Conservation (phyloP, 2,113 vertebrate genomes). For the Stictonetta naevosa region DNA sequence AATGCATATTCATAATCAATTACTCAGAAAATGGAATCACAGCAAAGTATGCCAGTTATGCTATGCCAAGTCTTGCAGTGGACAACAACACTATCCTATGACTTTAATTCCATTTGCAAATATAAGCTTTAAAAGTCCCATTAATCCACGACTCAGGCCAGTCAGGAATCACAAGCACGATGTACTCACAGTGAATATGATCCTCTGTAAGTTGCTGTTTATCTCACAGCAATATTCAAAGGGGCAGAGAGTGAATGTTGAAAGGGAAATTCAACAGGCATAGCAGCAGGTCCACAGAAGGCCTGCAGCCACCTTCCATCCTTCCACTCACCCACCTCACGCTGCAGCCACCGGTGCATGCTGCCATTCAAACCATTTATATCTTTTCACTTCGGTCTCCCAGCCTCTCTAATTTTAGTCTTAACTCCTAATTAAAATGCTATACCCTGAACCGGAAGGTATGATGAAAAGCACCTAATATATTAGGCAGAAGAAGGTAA, state of each 20-base stretch:
- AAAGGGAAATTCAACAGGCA: background rate
- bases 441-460: background rate
- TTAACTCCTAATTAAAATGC: background rate
- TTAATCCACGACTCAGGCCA: background rate
- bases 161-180: background rate
- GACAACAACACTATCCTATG: background rate
- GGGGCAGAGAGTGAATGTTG: background rate
- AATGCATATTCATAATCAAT: background rate
- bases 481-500: background rate
- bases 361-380: background rate
- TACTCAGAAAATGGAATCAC: background rate
- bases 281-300: background rate
- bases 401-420: background rate
- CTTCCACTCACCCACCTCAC: background rate
- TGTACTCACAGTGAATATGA: background rate
- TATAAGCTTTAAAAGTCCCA: background rate
- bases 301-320: background rate
- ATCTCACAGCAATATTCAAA: background rate
- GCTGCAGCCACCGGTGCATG: accelerated
- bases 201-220: background rate
- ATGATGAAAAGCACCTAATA: background rate
- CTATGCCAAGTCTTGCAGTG: background rate
- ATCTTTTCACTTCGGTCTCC: background rate
- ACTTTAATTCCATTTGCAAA: background rate
- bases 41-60: background rate